Conservation (phyloP, 2,888 invertebrate species). For the Eupithecia subumbrata region DNA sequence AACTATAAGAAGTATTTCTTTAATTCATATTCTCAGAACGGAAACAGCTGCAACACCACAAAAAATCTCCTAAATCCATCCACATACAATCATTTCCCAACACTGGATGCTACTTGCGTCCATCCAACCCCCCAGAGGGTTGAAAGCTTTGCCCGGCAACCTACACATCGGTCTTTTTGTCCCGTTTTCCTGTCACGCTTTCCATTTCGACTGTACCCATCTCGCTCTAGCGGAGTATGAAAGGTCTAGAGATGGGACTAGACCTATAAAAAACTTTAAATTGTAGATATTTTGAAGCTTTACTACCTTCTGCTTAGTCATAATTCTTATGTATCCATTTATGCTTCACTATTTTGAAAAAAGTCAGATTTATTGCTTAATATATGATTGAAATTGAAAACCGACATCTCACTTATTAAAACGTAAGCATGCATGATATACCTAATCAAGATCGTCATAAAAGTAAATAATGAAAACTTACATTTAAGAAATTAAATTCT, state of each 20-base stretch:
- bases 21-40: conserved; percentile 31
- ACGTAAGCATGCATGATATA: background rate
- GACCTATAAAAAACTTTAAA: too few species aligned
- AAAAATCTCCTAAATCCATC: conserved; percentile 41
- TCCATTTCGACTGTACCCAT: conserved; percentile 66
- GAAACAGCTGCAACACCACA: conserved; percentile 37
- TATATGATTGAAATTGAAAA: background rate
- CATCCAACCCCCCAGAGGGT: conserved; percentile 59
- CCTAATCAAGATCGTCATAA: background rate
- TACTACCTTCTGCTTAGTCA: background rate
- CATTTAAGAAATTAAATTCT: background rate
- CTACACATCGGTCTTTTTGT: conserved; percentile 66
- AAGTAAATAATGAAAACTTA: background rate
- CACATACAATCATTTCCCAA: conserved; percentile 34
- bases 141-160: conserved; percentile 59
- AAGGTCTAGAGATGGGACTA: conserved; percentile 30
- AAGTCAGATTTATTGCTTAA: too few species aligned
- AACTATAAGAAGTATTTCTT: background rate
- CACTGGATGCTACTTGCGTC: conserved; percentile 47
- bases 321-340: background rate
- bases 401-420: background rate
- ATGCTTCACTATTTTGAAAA: too few species aligned
- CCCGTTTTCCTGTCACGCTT: conserved; percentile 72
- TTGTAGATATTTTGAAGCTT: conserved; percentile 4
- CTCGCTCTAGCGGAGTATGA: conserved; percentile 48